Percentiles rank a stretch among this genome's conserved stretches.
phyloP scores from a whole-genome alignment of 2,888 invertebrate genomes.

The Eupithecia insigniata region DNA sequence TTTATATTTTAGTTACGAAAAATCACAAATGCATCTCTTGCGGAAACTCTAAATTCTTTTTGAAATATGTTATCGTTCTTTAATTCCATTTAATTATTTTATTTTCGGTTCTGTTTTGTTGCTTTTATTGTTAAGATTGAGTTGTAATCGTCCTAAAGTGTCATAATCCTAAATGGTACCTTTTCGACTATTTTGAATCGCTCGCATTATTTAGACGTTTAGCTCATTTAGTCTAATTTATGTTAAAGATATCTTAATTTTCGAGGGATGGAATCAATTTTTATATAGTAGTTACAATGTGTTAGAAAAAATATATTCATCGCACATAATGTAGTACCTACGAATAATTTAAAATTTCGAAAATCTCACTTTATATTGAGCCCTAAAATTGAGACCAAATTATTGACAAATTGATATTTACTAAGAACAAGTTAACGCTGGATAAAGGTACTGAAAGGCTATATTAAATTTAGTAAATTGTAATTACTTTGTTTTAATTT shows the following conservation, averaged over 20 bases:
- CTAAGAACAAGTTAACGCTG: constrained; percentile 65
- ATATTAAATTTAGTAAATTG: constrained; percentile 76
- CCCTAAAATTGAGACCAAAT: constrained; percentile 79
- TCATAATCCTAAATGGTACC: constrained; percentile 44
- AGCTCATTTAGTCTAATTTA: constrained; percentile 44
- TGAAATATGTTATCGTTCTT: constrained; percentile 70
- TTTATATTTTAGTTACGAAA: constrained; percentile 36
- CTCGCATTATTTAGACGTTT: constrained; percentile 46
- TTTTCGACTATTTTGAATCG: constrained; percentile 38
- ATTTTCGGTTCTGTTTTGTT: constrained; percentile 69
- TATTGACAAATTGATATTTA: constrained; percentile 58
- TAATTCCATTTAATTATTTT: constrained; percentile 56
- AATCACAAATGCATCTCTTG: constrained; percentile 61
- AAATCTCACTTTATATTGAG: constrained; percentile 45
- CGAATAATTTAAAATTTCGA: constrained; percentile 35
- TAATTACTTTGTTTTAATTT: constrained; percentile 76
- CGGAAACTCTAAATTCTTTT: constrained; percentile 68
- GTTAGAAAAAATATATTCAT: constrained; percentile 37
- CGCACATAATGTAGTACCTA: constrained; percentile 32
- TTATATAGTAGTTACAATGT: constrained; percentile 32
- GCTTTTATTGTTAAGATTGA: constrained; percentile 63
- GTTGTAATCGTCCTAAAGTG: constrained; percentile 49
- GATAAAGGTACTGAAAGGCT: constrained; percentile 58
- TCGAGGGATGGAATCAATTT: constrained; percentile 30
- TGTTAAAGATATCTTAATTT: constrained; percentile 36